Evolutionary conservation across 2,797 vertebrate species (phyloP).

Genomic region (Pipistrellus pygmaeus): DNA sequence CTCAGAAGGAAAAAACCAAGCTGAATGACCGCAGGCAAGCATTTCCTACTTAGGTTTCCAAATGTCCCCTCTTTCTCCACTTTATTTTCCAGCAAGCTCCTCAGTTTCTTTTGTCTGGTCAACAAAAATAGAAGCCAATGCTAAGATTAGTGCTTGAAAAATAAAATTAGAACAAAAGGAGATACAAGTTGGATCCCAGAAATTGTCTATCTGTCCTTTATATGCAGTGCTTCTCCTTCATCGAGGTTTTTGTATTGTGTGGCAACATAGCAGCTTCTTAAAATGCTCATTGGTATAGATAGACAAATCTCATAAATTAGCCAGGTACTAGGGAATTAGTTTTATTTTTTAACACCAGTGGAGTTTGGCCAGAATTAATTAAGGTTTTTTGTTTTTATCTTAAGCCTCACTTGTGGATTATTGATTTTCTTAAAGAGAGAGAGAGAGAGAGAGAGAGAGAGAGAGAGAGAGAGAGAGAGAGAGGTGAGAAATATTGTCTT

Average conservation of each 20-base stretch:
- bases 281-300: background rate
- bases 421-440: background rate
- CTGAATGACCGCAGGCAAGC: background rate
- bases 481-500: background rate
- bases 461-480: background rate
- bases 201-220: background rate
- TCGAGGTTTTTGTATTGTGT: background rate
- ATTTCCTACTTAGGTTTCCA: background rate
- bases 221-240: accelerated
- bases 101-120: background rate
- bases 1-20: background rate
- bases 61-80: background rate
- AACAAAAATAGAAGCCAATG: background rate
- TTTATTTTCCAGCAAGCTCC: background rate
- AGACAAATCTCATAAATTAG: background rate
- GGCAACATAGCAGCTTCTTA: background rate
- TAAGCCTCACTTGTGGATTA: background rate
- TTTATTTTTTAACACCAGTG: slow-evolving; percentile 8
- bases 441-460: background rate
- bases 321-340: background rate
- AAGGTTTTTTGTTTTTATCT: background rate
- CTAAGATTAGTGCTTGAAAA: slow-evolving; percentile 45
- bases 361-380: slow-evolving; percentile 9
- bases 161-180: background rate
- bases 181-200: background rate